Evolutionary conservation across 2,888 invertebrate species (phyloP), one percentile per base, ranked within the genome.

Genomic region (Caenorhabditis sulstoni): DNA sequence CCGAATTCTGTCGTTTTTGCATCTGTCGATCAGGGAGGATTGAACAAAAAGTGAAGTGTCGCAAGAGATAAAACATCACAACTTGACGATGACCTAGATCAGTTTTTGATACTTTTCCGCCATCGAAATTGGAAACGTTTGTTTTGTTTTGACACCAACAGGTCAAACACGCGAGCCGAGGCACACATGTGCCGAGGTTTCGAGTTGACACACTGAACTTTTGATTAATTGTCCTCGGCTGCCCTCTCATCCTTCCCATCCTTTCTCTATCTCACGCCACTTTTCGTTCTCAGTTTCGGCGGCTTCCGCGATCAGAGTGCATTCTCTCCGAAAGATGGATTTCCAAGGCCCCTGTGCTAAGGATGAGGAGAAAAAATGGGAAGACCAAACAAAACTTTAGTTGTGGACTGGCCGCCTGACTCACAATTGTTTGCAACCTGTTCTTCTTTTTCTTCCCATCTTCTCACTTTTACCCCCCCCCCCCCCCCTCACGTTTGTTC

Each of bases 341-440:
- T 52, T 59, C 52, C 39, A 22, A 22, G n/a, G 23, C 49, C 23
- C 11, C 8, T 37, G n/a, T n/a, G n/a, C n/a, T 29, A 29, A 29
- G 7, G 7, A 7, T 29, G 29, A 29, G 29, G 20, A 16, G 22
- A 58, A 45, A 66, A 55, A n/a, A 35, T 8, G 23, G 49, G 20
- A 57, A 61, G 53, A 70, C 53, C 45, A 59, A 68, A 68, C 59
- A 59, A 68, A n/a, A 61, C 41, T 59, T 59, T 57, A 23, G 53
- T 47, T n/a, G 47, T 8, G n/a, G 14, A n/a, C 14, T 47, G 7
- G 44, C n/a, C n/a, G n/a, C 44, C 55, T 68, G 68, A 68, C 39
- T 68, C 59, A 68, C 68, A 35, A 35, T 49, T 68, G 52, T 59
- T 66, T 68, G 68, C 49, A 68, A 68, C 59, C 61, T 70, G 61